Base-by-base conservation (phyloP, 2,888 invertebrate genomes). In the Chrysotoxum bicinctum region DNA sequence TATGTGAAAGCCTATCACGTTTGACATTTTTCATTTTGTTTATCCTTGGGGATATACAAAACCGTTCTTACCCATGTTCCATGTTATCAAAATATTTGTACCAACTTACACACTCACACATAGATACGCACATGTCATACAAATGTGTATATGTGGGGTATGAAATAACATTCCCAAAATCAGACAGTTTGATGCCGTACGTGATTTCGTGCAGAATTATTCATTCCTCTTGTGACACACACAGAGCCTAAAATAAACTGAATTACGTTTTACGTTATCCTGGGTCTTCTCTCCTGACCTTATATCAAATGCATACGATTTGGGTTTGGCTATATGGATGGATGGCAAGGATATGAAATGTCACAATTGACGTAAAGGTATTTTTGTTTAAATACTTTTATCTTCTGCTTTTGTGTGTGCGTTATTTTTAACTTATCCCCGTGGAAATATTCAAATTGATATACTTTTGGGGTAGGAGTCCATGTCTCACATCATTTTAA, bases 251-350 rank as follows among this genome's bases (percentile, higher is more conserved):
- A 76, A 56, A 66, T 77, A 82, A 64, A 82, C 77, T 35, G 62
- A 70, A 81, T 75, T 64, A 62, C 76, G 32, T 64, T 64, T 75
- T 64, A 62, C 76, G 32, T 64, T 64, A 54, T 74, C 60, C 52
- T 75, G 12, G 6, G 12, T 6, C 12, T 19, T 10, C 19, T 45
- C 16, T 74, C 58, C 52, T 76, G 81, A 58, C 76, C 81, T 81
- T 64, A 72, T 81, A 76, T 66, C 76, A 70, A 76, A 70, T 76
- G 76, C 76, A 81, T 76, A 50, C 64, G 58, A 72, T 56, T 43
- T 37, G 48, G 48, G 21, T 21, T 50, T 26, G 23, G 48, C 26
- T 30, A 16, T 21, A 54, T 30, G 68, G 40, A 69, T 52, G 30
- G 60, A 21, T n/a, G 37, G 14, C 30, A 30, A 35, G 58, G 60